phyloP scores from a whole-genome alignment of 2,113 vertebrate genomes.

The Bubo scandiacus region DNA sequence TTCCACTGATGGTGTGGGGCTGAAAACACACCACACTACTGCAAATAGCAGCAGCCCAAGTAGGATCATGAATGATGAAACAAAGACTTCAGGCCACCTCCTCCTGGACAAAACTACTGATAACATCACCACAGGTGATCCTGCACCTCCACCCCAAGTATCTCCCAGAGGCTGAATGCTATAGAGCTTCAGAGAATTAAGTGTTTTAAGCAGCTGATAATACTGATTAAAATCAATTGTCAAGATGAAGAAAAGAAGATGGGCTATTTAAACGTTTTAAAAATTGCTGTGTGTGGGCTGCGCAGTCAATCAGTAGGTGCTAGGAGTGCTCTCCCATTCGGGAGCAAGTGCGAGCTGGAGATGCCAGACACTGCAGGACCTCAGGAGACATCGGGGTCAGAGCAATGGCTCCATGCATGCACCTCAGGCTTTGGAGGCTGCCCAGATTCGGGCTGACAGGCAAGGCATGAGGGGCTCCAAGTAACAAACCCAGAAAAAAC shows the following conservation, averaged over 20 bases:
- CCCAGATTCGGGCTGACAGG: not conserved
- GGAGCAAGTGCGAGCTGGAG: not conserved
- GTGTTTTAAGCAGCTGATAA: not conserved
- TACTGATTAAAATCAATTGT: constrained; percentile 24
- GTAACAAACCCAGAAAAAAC: not conserved
- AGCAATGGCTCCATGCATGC: fast-evolving
- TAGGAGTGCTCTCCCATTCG: fast-evolving
- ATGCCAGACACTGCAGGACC: not conserved
- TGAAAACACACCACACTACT: not conserved
- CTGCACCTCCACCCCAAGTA: fast-evolving
- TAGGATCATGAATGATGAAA: not conserved
- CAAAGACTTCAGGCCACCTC: not conserved
- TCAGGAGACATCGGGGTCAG: fast-evolving
- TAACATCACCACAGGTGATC: not conserved
- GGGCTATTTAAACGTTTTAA: not conserved
- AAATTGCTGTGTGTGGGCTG: not conserved
- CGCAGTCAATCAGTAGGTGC: not conserved
- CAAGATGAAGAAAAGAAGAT: not conserved
- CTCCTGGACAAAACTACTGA: not conserved
- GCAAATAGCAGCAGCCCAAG: not conserved
- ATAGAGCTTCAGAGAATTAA: not conserved
- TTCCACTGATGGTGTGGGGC: not conserved
- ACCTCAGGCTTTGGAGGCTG: not conserved
- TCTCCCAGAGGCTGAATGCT: not conserved
- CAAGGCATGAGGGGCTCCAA: fast-evolving